These are phyloP conservation scores for Malacoctenus gilli DNA, from an alignment of 2,797 vertebrate species.

Conservation along the genomic window DNA sequence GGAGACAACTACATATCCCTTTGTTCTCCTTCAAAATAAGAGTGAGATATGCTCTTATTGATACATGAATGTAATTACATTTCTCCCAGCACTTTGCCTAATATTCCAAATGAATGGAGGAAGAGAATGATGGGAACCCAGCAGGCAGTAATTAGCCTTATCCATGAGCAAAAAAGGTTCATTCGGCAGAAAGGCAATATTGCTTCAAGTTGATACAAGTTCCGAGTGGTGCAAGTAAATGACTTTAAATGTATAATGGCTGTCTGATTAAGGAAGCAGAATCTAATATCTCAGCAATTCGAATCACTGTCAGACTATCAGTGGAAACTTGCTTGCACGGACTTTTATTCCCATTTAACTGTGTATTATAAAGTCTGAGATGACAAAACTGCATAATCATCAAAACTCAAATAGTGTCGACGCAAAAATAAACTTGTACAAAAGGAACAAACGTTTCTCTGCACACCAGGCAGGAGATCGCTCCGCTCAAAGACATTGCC, in stretches of 20 bases:
- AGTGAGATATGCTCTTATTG: constrained; percentile 68
- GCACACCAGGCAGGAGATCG: too few relatives aligned
- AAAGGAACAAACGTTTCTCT: too few relatives aligned
- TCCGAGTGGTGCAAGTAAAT: constrained; percentile 46
- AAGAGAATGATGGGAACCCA: constrained; percentile 52
- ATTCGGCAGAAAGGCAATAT: constrained; percentile 27
- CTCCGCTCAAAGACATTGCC: too few relatives aligned
- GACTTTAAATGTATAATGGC: constrained; percentile 38
- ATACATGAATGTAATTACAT: constrained; percentile 72
- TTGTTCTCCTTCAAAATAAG: constrained; percentile 61
- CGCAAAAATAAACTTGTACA: too few relatives aligned
- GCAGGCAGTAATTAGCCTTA: constrained; percentile 57
- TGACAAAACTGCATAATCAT: too few relatives aligned
- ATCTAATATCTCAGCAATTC: constrained; percentile 42
- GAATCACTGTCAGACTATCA: constrained; percentile 39
- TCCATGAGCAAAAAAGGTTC: constrained; percentile 38
- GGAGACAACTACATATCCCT: constrained; percentile 46
- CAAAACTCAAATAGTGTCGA: too few relatives aligned
- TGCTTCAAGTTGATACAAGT: constrained; percentile 45
- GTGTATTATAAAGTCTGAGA: neutral
- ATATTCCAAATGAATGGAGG: constrained; percentile 60
- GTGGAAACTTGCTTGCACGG: constrained; percentile 12
- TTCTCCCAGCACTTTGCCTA: constrained; percentile 57
- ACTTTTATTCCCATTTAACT: neutral
- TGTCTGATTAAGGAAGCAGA: constrained; percentile 47